Evolutionary conservation across 2,797 vertebrate species (phyloP).

Genomic region (Cyprinodon diabolis): DNA sequence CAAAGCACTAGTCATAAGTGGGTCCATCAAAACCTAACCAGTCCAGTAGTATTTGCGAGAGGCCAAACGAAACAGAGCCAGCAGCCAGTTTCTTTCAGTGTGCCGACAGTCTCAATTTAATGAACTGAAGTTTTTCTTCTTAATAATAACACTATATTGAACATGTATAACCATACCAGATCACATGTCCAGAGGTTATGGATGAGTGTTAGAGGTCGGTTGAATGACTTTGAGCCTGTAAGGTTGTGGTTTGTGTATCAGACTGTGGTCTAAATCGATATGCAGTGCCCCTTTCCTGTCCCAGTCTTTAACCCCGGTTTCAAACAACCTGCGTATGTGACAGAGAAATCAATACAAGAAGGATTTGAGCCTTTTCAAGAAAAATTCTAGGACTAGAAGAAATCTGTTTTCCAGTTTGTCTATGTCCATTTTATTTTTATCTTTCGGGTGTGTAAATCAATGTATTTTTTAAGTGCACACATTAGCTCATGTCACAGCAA

Average conservation of each 20-base stretch:
- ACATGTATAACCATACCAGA: not conserved
- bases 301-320: slow-evolving; percentile 59
- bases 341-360: slow-evolving; percentile 47
- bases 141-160: not conserved
- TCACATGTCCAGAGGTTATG: not conserved
- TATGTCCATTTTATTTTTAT: not conserved
- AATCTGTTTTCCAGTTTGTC: not conserved
- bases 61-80: too few species aligned
- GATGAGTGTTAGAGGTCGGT: not conserved
- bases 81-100: not conserved
- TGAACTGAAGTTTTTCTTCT: not conserved
- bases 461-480: too few species aligned
- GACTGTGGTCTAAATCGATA: slow-evolving; percentile 45
- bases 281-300: slow-evolving; percentile 32
- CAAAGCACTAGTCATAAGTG: too few species aligned
- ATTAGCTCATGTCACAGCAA: not conserved
- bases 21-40: too few species aligned
- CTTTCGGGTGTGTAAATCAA: not conserved
- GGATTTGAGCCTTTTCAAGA: not conserved
- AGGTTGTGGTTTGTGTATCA: slow-evolving; percentile 8
- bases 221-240: not conserved
- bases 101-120: not conserved
- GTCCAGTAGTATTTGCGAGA: too few species aligned
- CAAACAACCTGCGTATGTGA: slow-evolving; percentile 40
- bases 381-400: too few species aligned